Percentiles rank a stretch among this genome's conserved stretches.
phyloP scores from a whole-genome alignment of 2,888 invertebrate species.

The Metellina segmentata region DNA sequence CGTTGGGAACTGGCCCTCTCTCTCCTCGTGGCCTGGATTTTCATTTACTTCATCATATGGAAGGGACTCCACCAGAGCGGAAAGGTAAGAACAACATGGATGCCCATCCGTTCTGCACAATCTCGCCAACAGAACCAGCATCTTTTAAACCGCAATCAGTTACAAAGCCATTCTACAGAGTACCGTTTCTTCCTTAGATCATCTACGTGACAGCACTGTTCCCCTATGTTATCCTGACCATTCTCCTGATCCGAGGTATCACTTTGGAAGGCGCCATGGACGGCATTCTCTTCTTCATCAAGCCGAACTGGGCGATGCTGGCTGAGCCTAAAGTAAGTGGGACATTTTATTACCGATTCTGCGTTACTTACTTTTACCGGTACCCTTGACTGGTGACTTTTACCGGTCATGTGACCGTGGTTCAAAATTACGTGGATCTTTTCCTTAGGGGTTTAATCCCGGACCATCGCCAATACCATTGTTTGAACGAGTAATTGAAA shows the following conservation, averaged over 20 bases:
- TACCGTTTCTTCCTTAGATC: constrained; percentile 52
- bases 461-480: no score
- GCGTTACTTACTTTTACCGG: not conserved
- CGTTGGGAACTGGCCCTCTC: constrained; percentile 95
- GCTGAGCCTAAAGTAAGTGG: constrained; percentile 82
- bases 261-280: constrained; percentile 93
- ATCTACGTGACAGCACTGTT: constrained; percentile 94
- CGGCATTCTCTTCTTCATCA: constrained; percentile 92
- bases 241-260: constrained; percentile 92
- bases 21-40: constrained; percentile 93
- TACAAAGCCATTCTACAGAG: not conserved
- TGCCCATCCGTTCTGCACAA: not conserved
- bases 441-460: no score
- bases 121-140: not conserved
- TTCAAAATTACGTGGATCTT: no score
- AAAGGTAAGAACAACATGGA: constrained; percentile 78
- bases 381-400: no score
- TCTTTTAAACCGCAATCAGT: not conserved
- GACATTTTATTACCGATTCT: no score
- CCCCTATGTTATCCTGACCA: constrained; percentile 92
- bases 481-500: no score
- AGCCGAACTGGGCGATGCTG: constrained; percentile 91
- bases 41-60: constrained; percentile 97
- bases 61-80: constrained; percentile 96
- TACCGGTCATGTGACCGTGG: no score